These are phyloP conservation scores for Orchestia grillus DNA, from an alignment of 1,140 invertebrate species.

Conservation along the genomic window DNA sequence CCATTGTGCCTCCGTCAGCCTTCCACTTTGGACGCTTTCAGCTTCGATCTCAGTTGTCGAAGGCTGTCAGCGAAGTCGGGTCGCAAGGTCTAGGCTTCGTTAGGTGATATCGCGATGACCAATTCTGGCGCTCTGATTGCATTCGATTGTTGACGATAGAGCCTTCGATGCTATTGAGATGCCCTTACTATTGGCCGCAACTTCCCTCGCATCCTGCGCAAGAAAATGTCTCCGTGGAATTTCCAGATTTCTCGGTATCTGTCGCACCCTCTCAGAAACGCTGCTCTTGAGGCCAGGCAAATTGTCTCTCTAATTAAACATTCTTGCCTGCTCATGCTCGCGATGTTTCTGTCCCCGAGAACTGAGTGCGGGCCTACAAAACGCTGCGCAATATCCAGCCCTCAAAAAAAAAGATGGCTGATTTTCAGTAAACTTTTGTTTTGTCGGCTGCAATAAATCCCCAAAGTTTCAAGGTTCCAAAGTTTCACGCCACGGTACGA, in stretches of 20 bases:
- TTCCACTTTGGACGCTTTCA: background rate
- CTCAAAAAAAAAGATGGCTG: background rate
- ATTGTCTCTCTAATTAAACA: background rate
- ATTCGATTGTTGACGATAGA: constrained; percentile 15
- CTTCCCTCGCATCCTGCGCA: background rate
- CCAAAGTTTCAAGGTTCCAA: background rate
- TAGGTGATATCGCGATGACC: constrained; percentile 42
- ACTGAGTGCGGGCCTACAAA: background rate
- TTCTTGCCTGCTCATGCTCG: background rate
- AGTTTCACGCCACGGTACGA: background rate
- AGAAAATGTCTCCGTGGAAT: background rate
- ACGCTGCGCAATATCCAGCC: background rate
- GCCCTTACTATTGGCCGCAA: background rate
- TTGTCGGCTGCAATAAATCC: background rate
- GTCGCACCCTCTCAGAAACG: background rate
- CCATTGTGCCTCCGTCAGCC: background rate
- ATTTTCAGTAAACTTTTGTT: background rate
- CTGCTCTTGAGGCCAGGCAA: background rate
- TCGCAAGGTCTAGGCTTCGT: background rate
- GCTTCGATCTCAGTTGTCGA: background rate
- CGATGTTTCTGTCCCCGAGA: background rate
- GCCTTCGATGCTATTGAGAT: background rate
- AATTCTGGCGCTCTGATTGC: constrained; percentile 21
- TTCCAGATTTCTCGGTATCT: background rate
- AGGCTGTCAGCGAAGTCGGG: background rate